phyloP scores from a whole-genome alignment of 2,797 vertebrate species.

The Onychomys leucogaster region DNA sequence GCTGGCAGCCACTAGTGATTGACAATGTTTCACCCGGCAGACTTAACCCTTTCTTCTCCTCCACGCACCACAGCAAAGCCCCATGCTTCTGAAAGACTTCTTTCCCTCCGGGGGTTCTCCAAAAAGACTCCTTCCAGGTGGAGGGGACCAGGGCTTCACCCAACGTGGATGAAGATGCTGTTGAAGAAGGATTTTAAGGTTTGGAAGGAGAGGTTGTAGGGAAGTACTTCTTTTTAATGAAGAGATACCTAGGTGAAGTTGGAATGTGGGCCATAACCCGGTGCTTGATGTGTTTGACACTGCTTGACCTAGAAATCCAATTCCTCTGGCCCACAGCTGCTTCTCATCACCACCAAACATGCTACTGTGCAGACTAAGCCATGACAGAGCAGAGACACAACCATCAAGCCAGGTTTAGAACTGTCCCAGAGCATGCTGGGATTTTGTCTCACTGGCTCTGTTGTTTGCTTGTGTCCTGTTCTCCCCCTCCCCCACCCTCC shows the following conservation, averaged over 20 bases:
- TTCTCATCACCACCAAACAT: conserved; percentile 18
- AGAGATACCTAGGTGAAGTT: background rate
- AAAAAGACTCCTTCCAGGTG: background rate
- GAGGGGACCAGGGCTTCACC: background rate
- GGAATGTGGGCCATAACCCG: accelerated
- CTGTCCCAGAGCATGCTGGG: background rate
- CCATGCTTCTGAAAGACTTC: background rate
- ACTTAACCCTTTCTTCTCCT: conserved; percentile 87
- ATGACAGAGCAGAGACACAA: background rate
- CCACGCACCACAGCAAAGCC: background rate
- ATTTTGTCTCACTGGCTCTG: background rate
- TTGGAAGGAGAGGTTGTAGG: background rate
- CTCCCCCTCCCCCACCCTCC: no score
- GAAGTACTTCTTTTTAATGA: background rate
- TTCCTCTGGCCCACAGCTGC: conserved; percentile 14
- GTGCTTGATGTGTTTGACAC: background rate
- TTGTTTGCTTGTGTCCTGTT: background rate
- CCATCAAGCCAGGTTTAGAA: background rate
- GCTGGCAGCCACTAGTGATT: conserved; percentile 85
- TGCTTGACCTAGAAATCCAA: conserved; percentile 55
- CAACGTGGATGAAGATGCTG: background rate
- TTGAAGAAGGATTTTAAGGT: background rate
- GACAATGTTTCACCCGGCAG: conserved; percentile 87
- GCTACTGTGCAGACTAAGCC: background rate
- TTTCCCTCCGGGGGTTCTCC: background rate